Evolutionary conservation across 2,113 vertebrate genomes (phyloP).

Genomic region (Chloropsis cyanopogon): DNA sequence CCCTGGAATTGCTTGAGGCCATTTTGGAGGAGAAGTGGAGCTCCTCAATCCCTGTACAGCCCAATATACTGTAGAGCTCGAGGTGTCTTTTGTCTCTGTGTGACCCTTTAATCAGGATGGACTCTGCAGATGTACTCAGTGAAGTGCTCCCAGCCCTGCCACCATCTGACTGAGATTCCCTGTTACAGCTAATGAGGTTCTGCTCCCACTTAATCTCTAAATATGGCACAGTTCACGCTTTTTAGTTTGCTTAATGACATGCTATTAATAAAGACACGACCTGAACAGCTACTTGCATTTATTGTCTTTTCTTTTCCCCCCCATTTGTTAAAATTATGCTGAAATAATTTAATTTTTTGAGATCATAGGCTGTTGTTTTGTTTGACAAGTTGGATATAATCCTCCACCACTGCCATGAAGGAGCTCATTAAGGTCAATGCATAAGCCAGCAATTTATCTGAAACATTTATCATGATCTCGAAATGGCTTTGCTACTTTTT

Average conservation of each 20-base stretch:
- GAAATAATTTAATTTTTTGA: slow-evolving; percentile 24
- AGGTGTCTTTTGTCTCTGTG: not conserved
- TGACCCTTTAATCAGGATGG: not conserved
- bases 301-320: not conserved
- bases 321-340: not conserved
- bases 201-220: slow-evolving; percentile 53
- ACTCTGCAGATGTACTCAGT: not conserved
- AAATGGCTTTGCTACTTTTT: slow-evolving; percentile 21
- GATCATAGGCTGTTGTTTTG: slow-evolving; percentile 33
- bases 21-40: not conserved
- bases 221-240: slow-evolving; percentile 41
- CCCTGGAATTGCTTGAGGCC: not conserved
- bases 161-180: slow-evolving; percentile 18
- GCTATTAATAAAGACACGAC: slow-evolving; percentile 50
- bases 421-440: not conserved
- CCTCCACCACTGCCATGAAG: not conserved
- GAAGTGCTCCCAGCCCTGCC: slow-evolving; percentile 19
- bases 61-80: not conserved
- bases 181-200: slow-evolving; percentile 48
- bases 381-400: slow-evolving; percentile 16
- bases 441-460: slow-evolving; percentile 31
- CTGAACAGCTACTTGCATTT: slow-evolving; percentile 38
- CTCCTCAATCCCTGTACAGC: not conserved
- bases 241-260: slow-evolving; percentile 54
- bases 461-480: slow-evolving; percentile 1